Percentiles rank a stretch among this genome's conserved stretches.
Evolutionary conservation across 92 coral and sea anemone genomes (phyloP).

Genomic region (Heteractis magnifica): DNA sequence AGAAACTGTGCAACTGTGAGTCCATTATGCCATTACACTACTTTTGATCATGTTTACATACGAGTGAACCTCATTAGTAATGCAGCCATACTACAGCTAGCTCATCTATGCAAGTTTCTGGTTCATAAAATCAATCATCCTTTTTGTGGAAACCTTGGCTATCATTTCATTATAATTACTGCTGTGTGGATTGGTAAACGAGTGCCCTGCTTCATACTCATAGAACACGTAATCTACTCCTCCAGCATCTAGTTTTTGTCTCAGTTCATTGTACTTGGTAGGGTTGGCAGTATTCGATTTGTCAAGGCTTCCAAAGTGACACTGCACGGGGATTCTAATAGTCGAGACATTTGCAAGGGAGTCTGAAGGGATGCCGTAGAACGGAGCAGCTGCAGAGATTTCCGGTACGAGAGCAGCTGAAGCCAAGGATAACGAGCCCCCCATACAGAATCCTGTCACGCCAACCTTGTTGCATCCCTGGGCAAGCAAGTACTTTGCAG

Average conservation of each 20-base stretch:
- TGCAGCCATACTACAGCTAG: background rate
- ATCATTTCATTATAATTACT: slow-evolving; percentile 51
- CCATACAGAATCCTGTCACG: slow-evolving; percentile 97
- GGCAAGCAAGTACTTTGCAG: slow-evolving; percentile 75
- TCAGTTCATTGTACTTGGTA: slow-evolving; percentile 53
- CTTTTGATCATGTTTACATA: background rate
- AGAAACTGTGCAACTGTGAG: background rate
- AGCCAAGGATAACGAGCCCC: slow-evolving; percentile 86
- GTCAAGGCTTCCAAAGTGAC: slow-evolving; percentile 86
- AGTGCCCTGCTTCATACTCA: slow-evolving; percentile 80
- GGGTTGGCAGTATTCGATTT: slow-evolving; percentile 63
- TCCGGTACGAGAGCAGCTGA: slow-evolving; percentile 86
- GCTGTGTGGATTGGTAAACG: slow-evolving; percentile 79
- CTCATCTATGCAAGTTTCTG: slow-evolving; percentile 42
- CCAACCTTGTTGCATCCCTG: slow-evolving; percentile 91
- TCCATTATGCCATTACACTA: too few relatives aligned
- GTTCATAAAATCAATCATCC: slow-evolving; percentile 89
- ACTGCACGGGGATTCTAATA: slow-evolving; percentile 85
- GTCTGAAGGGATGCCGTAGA: slow-evolving; percentile 84
- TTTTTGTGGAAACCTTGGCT: slow-evolving; percentile 59
- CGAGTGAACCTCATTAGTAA: background rate
- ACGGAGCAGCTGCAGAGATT: slow-evolving; percentile 94
- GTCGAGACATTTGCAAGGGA: slow-evolving; percentile 68
- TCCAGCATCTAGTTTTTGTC: slow-evolving; percentile 70
- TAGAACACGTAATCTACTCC: slow-evolving; percentile 58